A percentile compares a stretch with the other conserved stretches of the same genome.
These are phyloP conservation scores for Campaea margaritaria DNA, from an alignment of 2,888 invertebrate genomes.

Conservation along the genomic window DNA sequence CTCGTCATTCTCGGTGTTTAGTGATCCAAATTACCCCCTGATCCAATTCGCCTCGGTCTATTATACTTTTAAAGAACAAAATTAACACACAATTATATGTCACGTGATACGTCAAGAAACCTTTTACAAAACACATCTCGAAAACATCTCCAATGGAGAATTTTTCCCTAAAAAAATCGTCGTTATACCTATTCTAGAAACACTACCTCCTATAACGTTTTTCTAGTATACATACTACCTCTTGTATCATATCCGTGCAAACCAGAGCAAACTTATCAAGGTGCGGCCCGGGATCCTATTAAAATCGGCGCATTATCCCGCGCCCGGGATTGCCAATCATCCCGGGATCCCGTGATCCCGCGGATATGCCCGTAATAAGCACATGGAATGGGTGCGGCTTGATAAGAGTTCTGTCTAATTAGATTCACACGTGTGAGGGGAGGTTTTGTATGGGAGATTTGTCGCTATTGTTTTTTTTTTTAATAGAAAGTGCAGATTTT, in stretches of 20 bases:
- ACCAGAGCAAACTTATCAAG: constrained; percentile 51
- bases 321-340: constrained; percentile 70
- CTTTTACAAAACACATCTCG: too few species aligned
- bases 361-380: constrained; percentile 73
- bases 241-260: constrained; percentile 32
- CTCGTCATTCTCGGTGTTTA: too few species aligned
- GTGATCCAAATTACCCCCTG: too few species aligned
- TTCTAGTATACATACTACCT: not conserved
- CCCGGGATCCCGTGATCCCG: constrained; percentile 70
- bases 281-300: constrained; percentile 51
- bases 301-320: constrained; percentile 63
- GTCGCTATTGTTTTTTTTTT: not conserved
- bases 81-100: too few species aligned
- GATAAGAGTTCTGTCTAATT: constrained; percentile 30
- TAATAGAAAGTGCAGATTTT: not conserved
- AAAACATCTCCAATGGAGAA: not conserved
- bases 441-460: constrained; percentile 36
- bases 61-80: too few species aligned
- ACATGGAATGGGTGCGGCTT: constrained; percentile 56
- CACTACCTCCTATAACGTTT: not conserved
- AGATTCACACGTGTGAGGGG: constrained; percentile 22
- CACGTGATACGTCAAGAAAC: too few species aligned
- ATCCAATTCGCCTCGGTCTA: too few species aligned
- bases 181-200: not conserved
- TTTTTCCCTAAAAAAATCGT: too few species aligned